These are phyloP conservation scores for Oenanthe melanoleuca DNA, from an alignment of 2,113 vertebrate genomes.

Conservation along the genomic window DNA sequence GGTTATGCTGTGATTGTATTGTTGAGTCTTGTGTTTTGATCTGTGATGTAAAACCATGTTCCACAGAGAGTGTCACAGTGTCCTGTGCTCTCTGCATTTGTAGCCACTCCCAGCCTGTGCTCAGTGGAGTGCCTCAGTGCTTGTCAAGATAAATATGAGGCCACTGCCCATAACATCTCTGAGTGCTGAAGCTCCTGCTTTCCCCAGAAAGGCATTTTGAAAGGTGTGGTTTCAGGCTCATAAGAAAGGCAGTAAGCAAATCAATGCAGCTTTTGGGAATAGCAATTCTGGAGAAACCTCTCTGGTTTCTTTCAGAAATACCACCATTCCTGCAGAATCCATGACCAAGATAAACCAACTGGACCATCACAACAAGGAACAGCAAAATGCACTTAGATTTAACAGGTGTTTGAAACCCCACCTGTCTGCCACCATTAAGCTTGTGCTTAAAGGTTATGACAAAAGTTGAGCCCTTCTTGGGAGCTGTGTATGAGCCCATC, in stretches of 20 bases:
- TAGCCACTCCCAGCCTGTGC: background rate
- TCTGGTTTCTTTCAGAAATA: background rate
- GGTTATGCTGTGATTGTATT: background rate
- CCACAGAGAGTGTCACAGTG: rapidly evolving
- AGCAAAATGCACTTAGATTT: background rate
- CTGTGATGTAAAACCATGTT: background rate
- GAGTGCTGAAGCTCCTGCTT: background rate
- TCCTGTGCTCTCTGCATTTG: background rate
- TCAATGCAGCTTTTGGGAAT: background rate
- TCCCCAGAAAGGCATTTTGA: background rate
- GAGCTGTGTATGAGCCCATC: background rate
- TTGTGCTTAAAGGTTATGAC: background rate
- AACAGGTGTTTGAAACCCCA: background rate
- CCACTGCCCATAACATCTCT: rapidly evolving
- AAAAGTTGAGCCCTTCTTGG: background rate
- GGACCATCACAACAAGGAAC: background rate
- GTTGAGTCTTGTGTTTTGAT: background rate
- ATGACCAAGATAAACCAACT: background rate
- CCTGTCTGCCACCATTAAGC: background rate
- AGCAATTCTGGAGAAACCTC: background rate
- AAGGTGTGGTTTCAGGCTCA: background rate
- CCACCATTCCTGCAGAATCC: background rate
- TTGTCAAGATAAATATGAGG: background rate
- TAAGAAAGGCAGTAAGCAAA: background rate
- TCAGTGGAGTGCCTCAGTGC: background rate